Evolutionary conservation across 2,797 vertebrate genomes (phyloP).

Genomic region (Argyrosomus regius): DNA sequence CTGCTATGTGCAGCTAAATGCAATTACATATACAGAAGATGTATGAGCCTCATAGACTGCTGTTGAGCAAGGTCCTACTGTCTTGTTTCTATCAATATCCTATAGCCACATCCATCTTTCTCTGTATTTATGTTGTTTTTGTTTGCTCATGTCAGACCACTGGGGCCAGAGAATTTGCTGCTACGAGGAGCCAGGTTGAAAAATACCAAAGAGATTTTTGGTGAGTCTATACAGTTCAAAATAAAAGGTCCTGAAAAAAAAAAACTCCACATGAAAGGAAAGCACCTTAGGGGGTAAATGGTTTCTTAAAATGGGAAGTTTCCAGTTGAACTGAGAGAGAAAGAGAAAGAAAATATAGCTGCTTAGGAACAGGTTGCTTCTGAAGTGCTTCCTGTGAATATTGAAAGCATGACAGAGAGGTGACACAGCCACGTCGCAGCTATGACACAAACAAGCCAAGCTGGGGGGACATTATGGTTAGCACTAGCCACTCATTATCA

Average conservation of each 20-base stretch:
- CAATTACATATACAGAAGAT: neutral
- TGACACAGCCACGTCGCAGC: neutral
- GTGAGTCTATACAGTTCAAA: slow-evolving; percentile 80
- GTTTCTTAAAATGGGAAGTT: neutral
- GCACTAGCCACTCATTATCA: neutral
- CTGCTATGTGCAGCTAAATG: neutral
- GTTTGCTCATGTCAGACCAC: slow-evolving; percentile 84
- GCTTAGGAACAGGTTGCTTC: neutral
- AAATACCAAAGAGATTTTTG: slow-evolving; percentile 99
- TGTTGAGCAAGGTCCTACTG: neutral
- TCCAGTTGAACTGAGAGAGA: neutral
- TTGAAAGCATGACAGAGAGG: neutral
- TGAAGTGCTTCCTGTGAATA: slow-evolving; percentile 2
- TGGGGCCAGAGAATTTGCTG: slow-evolving; percentile 96
- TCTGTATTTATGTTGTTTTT: slow-evolving; percentile 26
- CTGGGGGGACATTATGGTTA: neutral
- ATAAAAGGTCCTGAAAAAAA: slow-evolving; percentile 13
- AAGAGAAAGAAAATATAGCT: neutral
- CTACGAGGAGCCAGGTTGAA: slow-evolving; percentile 98
- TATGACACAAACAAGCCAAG: slow-evolving; percentile 7
- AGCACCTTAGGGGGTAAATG: neutral
- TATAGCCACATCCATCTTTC: neutral
- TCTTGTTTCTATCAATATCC: slow-evolving; percentile 5
- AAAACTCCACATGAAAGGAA: neutral
- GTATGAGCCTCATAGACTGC: neutral